phyloP scores from a whole-genome alignment of 2,888 invertebrate species.

The Plagodis dolabraria region DNA sequence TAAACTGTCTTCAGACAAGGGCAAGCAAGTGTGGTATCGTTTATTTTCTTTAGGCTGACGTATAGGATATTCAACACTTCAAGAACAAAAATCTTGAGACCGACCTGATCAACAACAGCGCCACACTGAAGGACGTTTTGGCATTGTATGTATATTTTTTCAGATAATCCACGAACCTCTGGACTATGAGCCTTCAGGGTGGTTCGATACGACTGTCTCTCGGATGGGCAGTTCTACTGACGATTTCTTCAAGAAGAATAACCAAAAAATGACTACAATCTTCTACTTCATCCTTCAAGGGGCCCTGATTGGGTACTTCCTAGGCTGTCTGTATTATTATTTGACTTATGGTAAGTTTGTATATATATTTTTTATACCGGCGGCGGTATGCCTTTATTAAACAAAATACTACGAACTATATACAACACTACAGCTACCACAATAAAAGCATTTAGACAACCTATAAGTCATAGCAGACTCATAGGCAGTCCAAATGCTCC shows the following conservation, averaged over 20 bases:
- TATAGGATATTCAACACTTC: not conserved
- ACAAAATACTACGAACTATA: no score
- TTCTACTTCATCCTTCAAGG: constrained; percentile 62
- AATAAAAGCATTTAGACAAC: no score
- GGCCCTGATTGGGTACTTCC: constrained; percentile 65
- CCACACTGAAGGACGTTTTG: not conserved
- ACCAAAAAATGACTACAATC: constrained; percentile 51
- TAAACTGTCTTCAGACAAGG: no score
- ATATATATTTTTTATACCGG: no score
- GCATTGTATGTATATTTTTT: constrained; percentile 11
- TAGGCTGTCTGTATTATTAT: constrained; percentile 69
- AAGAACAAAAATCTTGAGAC: not conserved
- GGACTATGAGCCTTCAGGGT: constrained; percentile 66
- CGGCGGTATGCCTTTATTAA: no score
- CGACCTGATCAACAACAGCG: not conserved
- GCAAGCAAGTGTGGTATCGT: no score
- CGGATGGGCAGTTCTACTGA: constrained; percentile 60
- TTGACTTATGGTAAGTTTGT: constrained; percentile 59
- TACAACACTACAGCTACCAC: no score
- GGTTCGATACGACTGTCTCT: constrained; percentile 61
- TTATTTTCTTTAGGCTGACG: not conserved
- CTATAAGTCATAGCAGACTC: no score
- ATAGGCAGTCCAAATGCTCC: no score
- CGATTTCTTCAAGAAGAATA: constrained; percentile 62
- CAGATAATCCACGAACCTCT: constrained; percentile 61